A percentile compares a stretch with the other conserved stretches of the same genome.
phyloP scores from a whole-genome alignment of 1,140 invertebrate genomes.

The Araneus ventricosus region DNA sequence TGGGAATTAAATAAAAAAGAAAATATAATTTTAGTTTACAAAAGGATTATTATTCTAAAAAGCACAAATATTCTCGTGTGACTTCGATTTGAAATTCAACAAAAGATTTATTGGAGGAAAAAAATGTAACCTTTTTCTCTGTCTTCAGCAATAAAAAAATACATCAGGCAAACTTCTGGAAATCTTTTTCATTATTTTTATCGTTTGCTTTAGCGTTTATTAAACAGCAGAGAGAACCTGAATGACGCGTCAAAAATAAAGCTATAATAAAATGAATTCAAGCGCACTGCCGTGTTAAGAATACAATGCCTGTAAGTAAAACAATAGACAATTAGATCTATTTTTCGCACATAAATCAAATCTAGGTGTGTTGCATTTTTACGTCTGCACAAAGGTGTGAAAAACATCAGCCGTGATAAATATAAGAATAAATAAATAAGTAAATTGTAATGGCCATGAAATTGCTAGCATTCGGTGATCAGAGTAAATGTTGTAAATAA shows the following conservation, averaged over 20 bases:
- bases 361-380: slow-evolving; percentile 7
- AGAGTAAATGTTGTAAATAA: too few species aligned
- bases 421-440: neutral
- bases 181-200: neutral
- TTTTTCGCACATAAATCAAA: slow-evolving; percentile 42
- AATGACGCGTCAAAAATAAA: neutral
- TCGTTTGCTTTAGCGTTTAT: neutral
- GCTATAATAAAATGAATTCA: neutral
- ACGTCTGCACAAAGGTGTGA: neutral
- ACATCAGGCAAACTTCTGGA: too few species aligned
- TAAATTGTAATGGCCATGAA: neutral
- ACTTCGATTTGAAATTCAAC: too few species aligned
- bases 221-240: neutral
- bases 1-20: neutral
- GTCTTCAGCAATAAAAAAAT: too few species aligned
- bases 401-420: neutral
- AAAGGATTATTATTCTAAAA: neutral
- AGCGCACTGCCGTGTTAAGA: neutral
- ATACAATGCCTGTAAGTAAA: neutral
- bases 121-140: too few species aligned
- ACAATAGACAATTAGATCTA: slow-evolving; percentile 7
- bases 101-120: too few species aligned
- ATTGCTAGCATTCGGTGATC: too few species aligned
- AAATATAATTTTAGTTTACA: neutral
- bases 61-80: too few species aligned